A percentile compares a stretch with the other conserved stretches of the same genome.
Conservation (phyloP, 1,140 invertebrate species). For the Saccostrea glomerata region DNA sequence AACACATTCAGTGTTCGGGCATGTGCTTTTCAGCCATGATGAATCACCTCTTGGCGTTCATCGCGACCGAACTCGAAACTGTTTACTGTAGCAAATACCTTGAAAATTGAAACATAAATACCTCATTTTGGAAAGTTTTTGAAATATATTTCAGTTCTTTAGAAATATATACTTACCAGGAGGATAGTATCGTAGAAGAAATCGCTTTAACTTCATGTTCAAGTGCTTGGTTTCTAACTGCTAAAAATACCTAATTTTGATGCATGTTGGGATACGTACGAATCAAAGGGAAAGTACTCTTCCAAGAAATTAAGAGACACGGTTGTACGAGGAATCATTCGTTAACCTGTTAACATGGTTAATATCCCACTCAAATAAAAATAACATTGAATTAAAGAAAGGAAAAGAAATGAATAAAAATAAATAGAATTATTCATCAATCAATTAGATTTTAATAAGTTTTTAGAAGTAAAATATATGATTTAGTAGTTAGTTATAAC, state of each 20-base stretch:
- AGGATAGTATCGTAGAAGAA: constrained; percentile 31
- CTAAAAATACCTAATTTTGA: constrained; percentile 14
- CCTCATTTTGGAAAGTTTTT: neutral
- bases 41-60: constrained; percentile 5
- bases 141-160: neutral
- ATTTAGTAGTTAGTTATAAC: no score
- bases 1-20: neutral
- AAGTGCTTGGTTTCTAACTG: constrained; percentile 30
- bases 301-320: neutral
- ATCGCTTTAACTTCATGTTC: constrained; percentile 34
- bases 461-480: no score
- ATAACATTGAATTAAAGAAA: no score
- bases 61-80: neutral
- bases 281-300: constrained; percentile 26
- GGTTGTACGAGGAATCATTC: neutral
- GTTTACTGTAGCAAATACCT: neutral
- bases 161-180: neutral
- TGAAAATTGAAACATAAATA: neutral
- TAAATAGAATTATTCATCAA: no score
- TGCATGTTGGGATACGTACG: constrained; percentile 36
- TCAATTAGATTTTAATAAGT: no score
- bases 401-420: no score
- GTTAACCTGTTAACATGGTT: neutral
- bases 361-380: neutral
- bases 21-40: constrained; percentile 28